Base-by-base conservation (phyloP, 1,140 invertebrate species). In the Monochamus saltuarius region DNA sequence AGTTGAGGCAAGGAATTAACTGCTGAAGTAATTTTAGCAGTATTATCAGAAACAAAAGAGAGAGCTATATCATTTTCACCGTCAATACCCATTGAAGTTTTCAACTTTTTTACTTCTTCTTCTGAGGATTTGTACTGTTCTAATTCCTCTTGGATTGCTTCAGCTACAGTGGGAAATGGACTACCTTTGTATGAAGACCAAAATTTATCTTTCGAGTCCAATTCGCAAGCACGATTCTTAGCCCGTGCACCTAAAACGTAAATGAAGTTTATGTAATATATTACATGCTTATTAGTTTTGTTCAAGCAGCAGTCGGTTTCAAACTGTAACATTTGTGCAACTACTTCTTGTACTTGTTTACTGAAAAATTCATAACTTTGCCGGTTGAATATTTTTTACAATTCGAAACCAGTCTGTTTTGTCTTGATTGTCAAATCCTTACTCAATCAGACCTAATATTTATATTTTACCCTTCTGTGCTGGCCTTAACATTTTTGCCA, bases 131-230 rank as follows among this genome's bases (percentile, higher is more conserved):
- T 85, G 78, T 98, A 98, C 47, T 92, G 89, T 77, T 99, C 97
- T 56, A 99, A 77, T 79, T 98, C 94, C 79, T 97, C 94, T 77
- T 99, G 97, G 66, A 99, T 97, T 14, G 96, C 93, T 81, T 99
- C 97, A 7, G 97, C 97, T 3, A 99, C 97, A 13, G 86, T 89
- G 0, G 97, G 97, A 75, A 99, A 99, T 0, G 97, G 96, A 73
- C 92, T 95, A 14, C 96, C 93, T 80, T 97, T 98, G 71, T 98
- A 93, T 59, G 86, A 84, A 37, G 80, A 80, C 97, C 97, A 99
- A 76, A 99, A 94, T 59, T 88, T 88, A 77, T 99, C 97, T 47
- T 81, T 88, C 13, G 85, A 82, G 74, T 93, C 90, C 35, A 99
- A 77, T 75, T 99, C 96, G 79, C 93, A 99, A n/a, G 89, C 84